Evolutionary conservation across 2,797 vertebrate genomes (phyloP).

Genomic region (Lateolabrax maculatus): DNA sequence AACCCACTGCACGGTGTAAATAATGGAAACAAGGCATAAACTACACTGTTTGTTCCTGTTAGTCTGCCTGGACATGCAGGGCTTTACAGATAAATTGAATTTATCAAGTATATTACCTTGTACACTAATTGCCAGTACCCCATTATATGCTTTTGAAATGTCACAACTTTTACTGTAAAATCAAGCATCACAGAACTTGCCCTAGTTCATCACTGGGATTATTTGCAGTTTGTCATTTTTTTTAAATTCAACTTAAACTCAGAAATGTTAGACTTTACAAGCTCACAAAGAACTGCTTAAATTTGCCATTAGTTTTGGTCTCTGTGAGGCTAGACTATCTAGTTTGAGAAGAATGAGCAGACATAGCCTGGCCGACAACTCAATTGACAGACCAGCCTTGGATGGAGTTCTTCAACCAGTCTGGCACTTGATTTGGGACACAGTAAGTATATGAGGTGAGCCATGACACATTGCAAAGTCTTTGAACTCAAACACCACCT

Average conservation of each 20-base stretch:
- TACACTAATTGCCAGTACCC: neutral
- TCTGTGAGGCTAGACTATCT: neutral
- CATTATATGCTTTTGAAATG: neutral
- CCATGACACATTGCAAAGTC: neutral
- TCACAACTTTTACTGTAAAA: too few relatives aligned
- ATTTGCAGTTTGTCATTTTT: neutral
- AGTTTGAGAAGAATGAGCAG: neutral
- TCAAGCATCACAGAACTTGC: too few relatives aligned
- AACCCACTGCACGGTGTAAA: neutral
- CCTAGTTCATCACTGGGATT: too few relatives aligned
- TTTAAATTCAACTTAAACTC: neutral
- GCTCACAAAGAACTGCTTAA: neutral
- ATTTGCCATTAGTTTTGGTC: neutral
- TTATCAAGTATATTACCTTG: neutral
- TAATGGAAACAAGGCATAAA: neutral
- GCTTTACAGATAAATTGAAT: neutral
- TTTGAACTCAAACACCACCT: neutral
- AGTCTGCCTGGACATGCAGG: neutral
- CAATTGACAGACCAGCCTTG: neutral
- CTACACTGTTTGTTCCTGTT: neutral
- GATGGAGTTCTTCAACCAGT: neutral
- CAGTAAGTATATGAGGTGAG: constrained; percentile 1
- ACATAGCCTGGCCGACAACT: neutral
- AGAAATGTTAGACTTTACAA: neutral
- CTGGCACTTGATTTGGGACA: neutral